Evolutionary conservation across 2,797 vertebrate genomes (phyloP).

Genomic region (Bovichtus variegatus): DNA sequence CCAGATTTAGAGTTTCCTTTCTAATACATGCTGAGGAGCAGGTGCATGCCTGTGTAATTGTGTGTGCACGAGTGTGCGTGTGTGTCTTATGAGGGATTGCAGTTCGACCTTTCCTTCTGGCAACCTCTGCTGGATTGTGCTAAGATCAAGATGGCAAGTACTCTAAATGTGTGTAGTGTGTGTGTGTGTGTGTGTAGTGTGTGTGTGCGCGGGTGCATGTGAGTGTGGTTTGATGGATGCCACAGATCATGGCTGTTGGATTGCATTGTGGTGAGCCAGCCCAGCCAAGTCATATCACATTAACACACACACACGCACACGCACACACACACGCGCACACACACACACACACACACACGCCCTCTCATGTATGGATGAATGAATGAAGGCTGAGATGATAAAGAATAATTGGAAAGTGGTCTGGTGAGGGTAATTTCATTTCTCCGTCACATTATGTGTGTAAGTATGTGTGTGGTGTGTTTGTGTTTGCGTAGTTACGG

Average conservation of each 20-base stretch:
- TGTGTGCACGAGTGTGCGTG: background rate
- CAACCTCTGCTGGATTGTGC: slow-evolving; percentile 68
- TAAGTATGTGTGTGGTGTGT: background rate
- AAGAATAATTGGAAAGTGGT: slow-evolving; percentile 64
- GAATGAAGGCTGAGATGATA: slow-evolving; percentile 59
- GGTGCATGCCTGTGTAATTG: slow-evolving; percentile 56
- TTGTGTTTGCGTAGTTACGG: background rate
- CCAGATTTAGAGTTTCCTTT: slow-evolving; percentile 35
- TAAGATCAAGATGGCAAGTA: slow-evolving; percentile 71
- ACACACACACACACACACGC: background rate
- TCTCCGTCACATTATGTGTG: slow-evolving; percentile 32
- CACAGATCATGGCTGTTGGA: slow-evolving; percentile 76
- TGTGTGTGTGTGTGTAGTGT: background rate
- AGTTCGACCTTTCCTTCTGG: slow-evolving; percentile 74
- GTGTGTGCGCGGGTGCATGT: background rate
- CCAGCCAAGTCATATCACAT: slow-evolving; percentile 70
- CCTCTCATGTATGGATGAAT: slow-evolving; percentile 38
- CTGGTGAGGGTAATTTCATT: slow-evolving; percentile 45
- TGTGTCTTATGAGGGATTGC: slow-evolving; percentile 65
- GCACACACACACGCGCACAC: slow-evolving; percentile 17
- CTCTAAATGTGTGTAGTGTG: slow-evolving; percentile 48
- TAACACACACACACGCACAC: slow-evolving; percentile 27
- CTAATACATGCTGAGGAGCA: slow-evolving; percentile 49
- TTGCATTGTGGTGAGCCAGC: slow-evolving; percentile 64
- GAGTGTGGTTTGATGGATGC: slow-evolving; percentile 77